Conservation (phyloP, 1,140 invertebrate species). For the Philotrypesis tridentata region DNA sequence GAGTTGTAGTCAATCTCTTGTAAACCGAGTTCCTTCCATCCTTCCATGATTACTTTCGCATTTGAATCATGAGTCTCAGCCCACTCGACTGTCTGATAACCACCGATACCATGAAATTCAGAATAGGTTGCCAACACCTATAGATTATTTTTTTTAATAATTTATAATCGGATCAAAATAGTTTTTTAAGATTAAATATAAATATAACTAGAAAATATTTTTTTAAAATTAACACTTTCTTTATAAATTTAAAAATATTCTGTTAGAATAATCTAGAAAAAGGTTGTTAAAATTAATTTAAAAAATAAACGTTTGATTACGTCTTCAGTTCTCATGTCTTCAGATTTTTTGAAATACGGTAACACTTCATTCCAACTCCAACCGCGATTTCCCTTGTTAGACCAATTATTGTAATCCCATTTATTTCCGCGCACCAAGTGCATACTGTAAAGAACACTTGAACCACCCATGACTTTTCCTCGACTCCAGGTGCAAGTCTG, state of each 20-base stretch:
- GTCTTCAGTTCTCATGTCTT: constrained; percentile 51
- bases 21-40: constrained; percentile 34
- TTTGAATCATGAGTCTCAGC: constrained; percentile 41
- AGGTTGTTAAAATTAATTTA: background rate
- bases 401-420: constrained; percentile 39
- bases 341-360: constrained; percentile 74
- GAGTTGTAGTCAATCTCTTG: constrained; percentile 32
- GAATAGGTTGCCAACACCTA: constrained; percentile 44
- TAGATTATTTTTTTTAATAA: too few relatives aligned
- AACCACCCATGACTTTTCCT: constrained; percentile 42
- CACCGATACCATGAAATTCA: background rate
- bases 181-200: too few relatives aligned
- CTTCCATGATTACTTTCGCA: constrained; percentile 37
- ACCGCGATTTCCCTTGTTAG: constrained; percentile 73
- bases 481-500: background rate
- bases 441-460: constrained; percentile 28
- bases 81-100: constrained; percentile 24
- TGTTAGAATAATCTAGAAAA: too few relatives aligned
- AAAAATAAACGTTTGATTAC: too few relatives aligned
- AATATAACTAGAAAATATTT: too few relatives aligned
- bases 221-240: too few relatives aligned
- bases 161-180: too few relatives aligned
- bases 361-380: constrained; percentile 77
- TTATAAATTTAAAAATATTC: too few relatives aligned
- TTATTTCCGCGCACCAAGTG: constrained; percentile 9